A percentile compares a stretch with the other conserved stretches of the same genome.
Conservation (phyloP, 2,888 invertebrate species). For the Sarcophaga caerulescens region DNA sequence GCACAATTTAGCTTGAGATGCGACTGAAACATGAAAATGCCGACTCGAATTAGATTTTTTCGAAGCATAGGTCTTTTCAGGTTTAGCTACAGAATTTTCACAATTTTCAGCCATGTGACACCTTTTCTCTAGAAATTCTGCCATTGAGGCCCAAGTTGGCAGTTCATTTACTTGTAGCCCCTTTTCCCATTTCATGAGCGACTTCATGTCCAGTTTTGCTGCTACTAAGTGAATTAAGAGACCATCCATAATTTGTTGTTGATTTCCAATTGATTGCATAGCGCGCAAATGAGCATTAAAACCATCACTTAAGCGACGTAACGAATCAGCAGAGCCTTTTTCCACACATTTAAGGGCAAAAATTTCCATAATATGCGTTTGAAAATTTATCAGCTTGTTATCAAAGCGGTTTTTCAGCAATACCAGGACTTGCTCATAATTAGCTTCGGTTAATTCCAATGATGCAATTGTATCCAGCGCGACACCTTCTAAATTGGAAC, state of each 20-base stretch:
- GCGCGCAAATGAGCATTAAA: slow-evolving; percentile 56
- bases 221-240: slow-evolving; percentile 47
- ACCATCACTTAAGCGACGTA: slow-evolving; percentile 61
- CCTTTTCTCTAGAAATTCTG: slow-evolving; percentile 41
- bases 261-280: slow-evolving; percentile 54
- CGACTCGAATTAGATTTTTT: not conserved
- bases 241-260: slow-evolving; percentile 50
- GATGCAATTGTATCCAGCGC: slow-evolving; percentile 59
- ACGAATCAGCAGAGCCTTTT: slow-evolving; percentile 44
- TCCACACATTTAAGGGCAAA: slow-evolving; percentile 59
- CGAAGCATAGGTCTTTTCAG: not conserved
- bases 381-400: slow-evolving; percentile 67
- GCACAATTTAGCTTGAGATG: not conserved
- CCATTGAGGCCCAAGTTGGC: slow-evolving; percentile 33
- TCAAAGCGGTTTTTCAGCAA: slow-evolving; percentile 66
- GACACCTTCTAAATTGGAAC: slow-evolving; percentile 44
- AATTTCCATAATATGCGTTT: slow-evolving; percentile 66
- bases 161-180: not conserved
- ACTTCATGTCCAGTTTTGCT: slow-evolving; percentile 56
- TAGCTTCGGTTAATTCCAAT: slow-evolving; percentile 64
- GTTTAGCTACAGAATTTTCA: not conserved
- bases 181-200: slow-evolving; percentile 60
- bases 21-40: not conserved
- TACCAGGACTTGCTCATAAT: slow-evolving; percentile 66
- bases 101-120: slow-evolving; percentile 37